Base-by-base conservation (phyloP, 2,888 invertebrate species). In the Chouioia cunea region DNA sequence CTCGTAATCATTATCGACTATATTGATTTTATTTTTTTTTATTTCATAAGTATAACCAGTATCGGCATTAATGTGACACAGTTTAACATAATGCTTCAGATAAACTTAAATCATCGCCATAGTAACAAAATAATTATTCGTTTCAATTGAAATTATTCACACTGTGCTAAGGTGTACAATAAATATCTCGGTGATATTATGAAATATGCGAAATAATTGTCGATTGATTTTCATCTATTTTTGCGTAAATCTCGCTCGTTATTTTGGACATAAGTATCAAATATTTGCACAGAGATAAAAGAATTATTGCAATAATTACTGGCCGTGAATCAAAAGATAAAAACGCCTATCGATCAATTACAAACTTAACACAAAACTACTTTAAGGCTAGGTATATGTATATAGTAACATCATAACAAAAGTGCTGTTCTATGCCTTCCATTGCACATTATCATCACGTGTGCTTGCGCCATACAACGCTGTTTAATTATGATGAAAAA, bases 291-390 rank as follows among this genome's bases (percentile, higher is more conserved):
- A 12, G 12, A 36, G 36, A 36, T 36, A 36, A 12, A 36, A 20
- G 6, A 62, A 43, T 20, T 6, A 60, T 14, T 27, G 10, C 36
- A 36, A 27, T 59, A 60, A 18, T 48, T 60, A 60, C 47, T 23
- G 36, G 36, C 1, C 36, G 36, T 36, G 36, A 36, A 36, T 36
- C 10, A 36, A 36, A 36, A 10, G 18, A 12, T n/a, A 18, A 8
- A 6, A 48, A 12, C 18, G 23, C 4, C 43, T 22, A 27, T 53
- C 23, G n/a, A 59, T 53, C 53, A 60, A 67, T 67, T 36, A 60
- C 67, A 60, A 67, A 67, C 53, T 60, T 23, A 60, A 59, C 53
- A 22, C 23, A 52, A 52, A 65, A 47, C 16, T 65, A n/a, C 57
- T 48, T 46, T n/a, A 62, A 57, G 46, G 56, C 62, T 65, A 70